Percentiles rank a stretch among this genome's conserved stretches.
Conservation (phyloP, 1,140 invertebrate species). For the Rhopalosiphum maidis region DNA sequence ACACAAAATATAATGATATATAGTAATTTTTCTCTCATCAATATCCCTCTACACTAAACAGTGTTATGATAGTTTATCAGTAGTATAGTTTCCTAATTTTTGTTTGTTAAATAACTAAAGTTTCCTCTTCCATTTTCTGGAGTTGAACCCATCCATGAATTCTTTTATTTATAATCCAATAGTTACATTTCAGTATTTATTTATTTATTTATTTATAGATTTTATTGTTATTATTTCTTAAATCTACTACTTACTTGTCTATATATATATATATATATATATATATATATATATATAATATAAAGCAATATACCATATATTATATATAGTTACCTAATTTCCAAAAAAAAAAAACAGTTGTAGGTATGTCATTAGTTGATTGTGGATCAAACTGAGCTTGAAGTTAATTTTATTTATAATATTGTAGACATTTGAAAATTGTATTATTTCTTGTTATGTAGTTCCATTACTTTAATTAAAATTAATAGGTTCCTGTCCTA, state of each 20-base stretch:
- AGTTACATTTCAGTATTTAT: slow-evolving; percentile 21
- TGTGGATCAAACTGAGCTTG: not conserved
- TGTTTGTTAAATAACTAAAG: not conserved
- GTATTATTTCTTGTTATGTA: not conserved
- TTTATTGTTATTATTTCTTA: not conserved
- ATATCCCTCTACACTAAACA: not conserved
- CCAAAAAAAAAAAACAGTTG: not conserved
- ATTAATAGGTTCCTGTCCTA: not conserved
- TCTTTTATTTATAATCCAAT: not conserved
- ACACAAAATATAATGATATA: not conserved
- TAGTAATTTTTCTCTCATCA: not conserved
- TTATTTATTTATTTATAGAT: slow-evolving; percentile 5
- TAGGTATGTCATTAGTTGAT: not conserved
- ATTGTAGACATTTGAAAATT: not conserved
- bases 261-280: not conserved
- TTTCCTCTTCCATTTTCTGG: not conserved
- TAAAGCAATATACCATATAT: not conserved
- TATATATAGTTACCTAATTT: not conserved
- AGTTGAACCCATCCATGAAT: not conserved
- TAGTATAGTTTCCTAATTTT: not conserved
- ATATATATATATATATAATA: not conserved
- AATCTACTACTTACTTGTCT: not conserved
- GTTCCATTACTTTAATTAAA: slow-evolving; percentile 31
- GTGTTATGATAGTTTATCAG: not conserved
- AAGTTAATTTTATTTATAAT: not conserved